These are phyloP conservation scores for Takifugu flavidus DNA, from an alignment of 2,113 vertebrate genomes.

Conservation along the genomic window DNA sequence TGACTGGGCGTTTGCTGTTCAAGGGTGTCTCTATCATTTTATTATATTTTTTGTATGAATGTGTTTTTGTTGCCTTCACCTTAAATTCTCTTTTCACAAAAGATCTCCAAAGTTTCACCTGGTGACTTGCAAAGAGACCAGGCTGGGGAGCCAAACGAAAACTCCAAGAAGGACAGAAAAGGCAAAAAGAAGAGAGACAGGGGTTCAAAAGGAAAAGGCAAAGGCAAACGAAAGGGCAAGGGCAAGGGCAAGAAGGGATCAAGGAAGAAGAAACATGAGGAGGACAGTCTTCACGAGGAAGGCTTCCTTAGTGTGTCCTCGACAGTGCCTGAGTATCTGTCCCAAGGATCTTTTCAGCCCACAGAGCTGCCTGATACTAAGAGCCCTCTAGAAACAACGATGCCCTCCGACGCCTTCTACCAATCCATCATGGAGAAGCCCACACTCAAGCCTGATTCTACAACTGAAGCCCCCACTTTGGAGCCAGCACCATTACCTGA, in stretches of 20 bases:
- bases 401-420: slow-evolving; percentile 23
- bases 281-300: slow-evolving; percentile 42
- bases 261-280: slow-evolving; percentile 81
- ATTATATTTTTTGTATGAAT: slow-evolving; percentile 38
- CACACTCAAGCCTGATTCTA: slow-evolving; percentile 41
- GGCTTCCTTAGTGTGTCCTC: slow-evolving; percentile 61
- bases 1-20: slow-evolving; percentile 6
- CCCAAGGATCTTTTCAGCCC: slow-evolving; percentile 39
- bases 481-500: slow-evolving; percentile 45
- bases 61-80: slow-evolving; percentile 16
- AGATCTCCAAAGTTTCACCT: slow-evolving; percentile 44
- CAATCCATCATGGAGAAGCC: slow-evolving; percentile 53
- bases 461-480: slow-evolving; percentile 34
- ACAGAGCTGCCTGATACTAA: slow-evolving; percentile 37
- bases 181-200: slow-evolving; percentile 79
- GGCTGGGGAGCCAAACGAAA: slow-evolving; percentile 54
- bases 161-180: slow-evolving; percentile 71
- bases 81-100: slow-evolving; percentile 32
- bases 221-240: slow-evolving; percentile 57
- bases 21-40: slow-evolving; percentile 13
- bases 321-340: slow-evolving; percentile 46
- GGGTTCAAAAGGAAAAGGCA: slow-evolving; percentile 65
- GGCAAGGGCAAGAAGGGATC: slow-evolving; percentile 74
- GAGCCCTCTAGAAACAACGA: slow-evolving; percentile 16
- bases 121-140: slow-evolving; percentile 52